Evolutionary conservation across 1,140 invertebrate genomes (phyloP).

Genomic region (Tetragonula clypearis): DNA sequence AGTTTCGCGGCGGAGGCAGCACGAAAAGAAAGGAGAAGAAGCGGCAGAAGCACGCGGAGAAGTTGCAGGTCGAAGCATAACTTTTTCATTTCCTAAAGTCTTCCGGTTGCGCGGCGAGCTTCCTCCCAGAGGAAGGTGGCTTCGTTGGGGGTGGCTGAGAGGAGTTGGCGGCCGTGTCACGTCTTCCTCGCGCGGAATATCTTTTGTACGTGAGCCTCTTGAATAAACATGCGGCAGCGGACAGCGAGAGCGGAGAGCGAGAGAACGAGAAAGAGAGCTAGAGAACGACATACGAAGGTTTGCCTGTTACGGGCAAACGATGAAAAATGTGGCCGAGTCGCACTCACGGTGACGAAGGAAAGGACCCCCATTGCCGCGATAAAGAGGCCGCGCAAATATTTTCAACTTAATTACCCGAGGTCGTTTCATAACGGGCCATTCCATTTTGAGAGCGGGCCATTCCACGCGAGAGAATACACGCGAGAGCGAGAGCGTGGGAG

Average conservation of each 20-base stretch:
- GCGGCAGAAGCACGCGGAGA: slow-evolving; percentile 54
- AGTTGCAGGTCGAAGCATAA: slow-evolving; percentile 72
- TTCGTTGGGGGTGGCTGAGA: slow-evolving; percentile 40
- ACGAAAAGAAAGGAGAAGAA: slow-evolving; percentile 46
- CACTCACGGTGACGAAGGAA: slow-evolving; percentile 64
- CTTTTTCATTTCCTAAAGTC: slow-evolving; percentile 79
- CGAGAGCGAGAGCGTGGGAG: too few relatives aligned
- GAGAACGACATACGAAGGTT: slow-evolving; percentile 17
- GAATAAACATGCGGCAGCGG: slow-evolving; percentile 78
- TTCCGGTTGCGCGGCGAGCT: slow-evolving; percentile 70
- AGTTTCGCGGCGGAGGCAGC: slow-evolving; percentile 31
- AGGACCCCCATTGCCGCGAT: slow-evolving; percentile 46
- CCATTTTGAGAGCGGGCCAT: neutral
- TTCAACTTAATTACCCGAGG: slow-evolving; percentile 76
- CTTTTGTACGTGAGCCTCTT: slow-evolving; percentile 79
- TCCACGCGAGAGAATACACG: neutral
- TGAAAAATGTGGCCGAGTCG: slow-evolving; percentile 74
- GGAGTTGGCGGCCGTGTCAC: slow-evolving; percentile 60
- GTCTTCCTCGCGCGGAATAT: slow-evolving; percentile 76
- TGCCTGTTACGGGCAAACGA: slow-evolving; percentile 75
- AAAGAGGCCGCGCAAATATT: slow-evolving; percentile 67
- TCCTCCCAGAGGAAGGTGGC: slow-evolving; percentile 43
- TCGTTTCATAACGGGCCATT: slow-evolving; percentile 30
- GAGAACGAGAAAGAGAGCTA: slow-evolving; percentile 45
- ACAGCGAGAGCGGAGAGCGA: slow-evolving; percentile 57